Base-by-base conservation (phyloP, 2,888 invertebrate genomes). In the Oscheius onirici region DNA sequence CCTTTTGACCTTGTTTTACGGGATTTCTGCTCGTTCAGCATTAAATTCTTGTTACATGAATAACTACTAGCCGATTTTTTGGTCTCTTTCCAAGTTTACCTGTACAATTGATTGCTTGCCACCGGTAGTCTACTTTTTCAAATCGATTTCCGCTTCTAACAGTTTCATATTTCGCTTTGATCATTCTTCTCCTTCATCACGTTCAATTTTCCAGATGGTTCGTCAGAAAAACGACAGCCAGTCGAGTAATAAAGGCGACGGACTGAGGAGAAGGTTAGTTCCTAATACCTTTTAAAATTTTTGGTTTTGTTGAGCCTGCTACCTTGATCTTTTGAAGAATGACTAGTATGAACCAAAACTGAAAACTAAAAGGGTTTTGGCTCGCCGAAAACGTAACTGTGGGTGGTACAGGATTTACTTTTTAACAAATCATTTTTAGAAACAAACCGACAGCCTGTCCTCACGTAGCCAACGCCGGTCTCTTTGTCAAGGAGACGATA, bases 381-480 rank as follows among this genome's bases (percentile, higher is more conserved):
- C n/a, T n/a, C n/a, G n/a, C n/a, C n/a, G n/a, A n/a, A n/a, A n/a
- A n/a, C n/a, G n/a, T n/a, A n/a, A n/a, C n/a, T n/a, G n/a, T n/a
- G n/a, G n/a, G n/a, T n/a, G n/a, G n/a, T n/a, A 34, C 8, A 34
- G 34, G 3, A 34, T 3, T 34, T 34, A 3, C 5, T 34, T 3
- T 49, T 17, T 3, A 15, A 49, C 15, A 49, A 17, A 17, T 34
- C 34, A 8, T 34, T 34, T n/a, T 34, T 44, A 60, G 60, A 3
- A 24, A 20, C 17, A 60, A 49, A 13, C 24, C 63, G 46, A 63
- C 63, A 2, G 13, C 63, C 20, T 63, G 63, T 49, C 63, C 63
- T 6, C 63, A 63, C 6, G 63, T 63, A 15, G 49, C 34, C 24
- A 24, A 20, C 6, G 28, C 34, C 10, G 49, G 49, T 26, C 63